Conservation (phyloP, 2,797 vertebrate genomes). For the Manis crassicaudata region DNA sequence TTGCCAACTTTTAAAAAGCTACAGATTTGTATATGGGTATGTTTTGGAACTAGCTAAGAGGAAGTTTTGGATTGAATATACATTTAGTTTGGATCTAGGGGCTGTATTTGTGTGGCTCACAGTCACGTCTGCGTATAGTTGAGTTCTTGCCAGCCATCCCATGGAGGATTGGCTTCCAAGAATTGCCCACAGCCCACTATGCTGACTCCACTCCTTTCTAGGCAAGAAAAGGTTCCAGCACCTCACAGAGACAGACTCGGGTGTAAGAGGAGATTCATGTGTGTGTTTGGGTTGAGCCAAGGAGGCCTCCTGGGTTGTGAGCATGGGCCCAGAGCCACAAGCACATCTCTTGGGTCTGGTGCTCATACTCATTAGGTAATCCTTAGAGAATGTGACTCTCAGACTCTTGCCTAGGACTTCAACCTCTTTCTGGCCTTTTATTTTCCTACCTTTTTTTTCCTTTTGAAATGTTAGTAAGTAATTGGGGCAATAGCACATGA, state of each 20-base stretch:
- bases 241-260: not conserved
- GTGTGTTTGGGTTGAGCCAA: not conserved
- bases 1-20: not conserved
- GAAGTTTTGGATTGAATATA: not conserved
- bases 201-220: not conserved
- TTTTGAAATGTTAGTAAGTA: not conserved
- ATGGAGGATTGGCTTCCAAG: not conserved
- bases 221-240: not conserved
- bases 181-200: not conserved
- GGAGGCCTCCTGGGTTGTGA: not conserved
- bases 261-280: not conserved
- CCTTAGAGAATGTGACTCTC: not conserved
- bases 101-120: not conserved
- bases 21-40: not conserved
- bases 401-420: not conserved
- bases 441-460: not conserved
- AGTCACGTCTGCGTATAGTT: not conserved
- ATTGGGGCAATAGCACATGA: not conserved
- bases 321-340: not conserved
- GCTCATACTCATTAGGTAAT: not conserved
- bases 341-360: not conserved
- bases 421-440: not conserved
- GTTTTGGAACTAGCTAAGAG: not conserved
- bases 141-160: not conserved
- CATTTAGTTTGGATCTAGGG: constrained; percentile 7